Conservation (phyloP, 2,888 invertebrate genomes). For the Coenonympha glycerion region DNA sequence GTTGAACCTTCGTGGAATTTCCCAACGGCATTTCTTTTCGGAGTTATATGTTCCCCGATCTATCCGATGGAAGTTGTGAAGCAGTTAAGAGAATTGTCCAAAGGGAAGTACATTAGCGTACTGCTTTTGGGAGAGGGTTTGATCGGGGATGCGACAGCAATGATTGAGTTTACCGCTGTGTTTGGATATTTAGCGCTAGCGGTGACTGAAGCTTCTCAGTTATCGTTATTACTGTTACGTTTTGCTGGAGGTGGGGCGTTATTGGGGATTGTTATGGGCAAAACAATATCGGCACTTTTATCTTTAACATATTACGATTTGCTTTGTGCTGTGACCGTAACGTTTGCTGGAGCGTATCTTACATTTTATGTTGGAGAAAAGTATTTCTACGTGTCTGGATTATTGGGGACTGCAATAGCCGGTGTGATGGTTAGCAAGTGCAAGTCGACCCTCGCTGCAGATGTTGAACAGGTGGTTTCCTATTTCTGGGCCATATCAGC, state of each 20-base stretch:
- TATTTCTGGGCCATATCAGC: constrained; percentile 57
- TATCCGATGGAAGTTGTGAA: constrained; percentile 63
- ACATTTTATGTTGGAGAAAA: constrained; percentile 66
- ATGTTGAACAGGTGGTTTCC: constrained; percentile 54
- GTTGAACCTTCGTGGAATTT: constrained; percentile 58
- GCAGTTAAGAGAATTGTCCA: constrained; percentile 51
- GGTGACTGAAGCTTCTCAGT: constrained; percentile 45
- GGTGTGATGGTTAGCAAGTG: constrained; percentile 56
- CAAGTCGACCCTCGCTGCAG: constrained; percentile 56
- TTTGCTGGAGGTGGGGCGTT: constrained; percentile 58
- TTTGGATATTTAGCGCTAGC: constrained; percentile 56
- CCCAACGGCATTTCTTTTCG: constrained; percentile 52
- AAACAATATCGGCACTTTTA: constrained; percentile 47
- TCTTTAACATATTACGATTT: constrained; percentile 59
- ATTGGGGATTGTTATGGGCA: constrained; percentile 57
- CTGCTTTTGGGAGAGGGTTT: constrained; percentile 59
- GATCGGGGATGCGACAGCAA: constrained; percentile 59
- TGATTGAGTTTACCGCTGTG: constrained; percentile 60
- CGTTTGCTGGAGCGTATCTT: constrained; percentile 54
- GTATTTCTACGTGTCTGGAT: constrained; percentile 61
- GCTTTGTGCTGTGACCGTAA: constrained; percentile 55
- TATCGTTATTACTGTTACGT: constrained; percentile 50
- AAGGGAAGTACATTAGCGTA: constrained; percentile 61
- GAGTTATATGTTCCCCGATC: constrained; percentile 59
- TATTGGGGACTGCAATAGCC: constrained; percentile 53